Evolutionary conservation across 2,797 vertebrate species (phyloP).

Genomic region (Holocentrus rufus): DNA sequence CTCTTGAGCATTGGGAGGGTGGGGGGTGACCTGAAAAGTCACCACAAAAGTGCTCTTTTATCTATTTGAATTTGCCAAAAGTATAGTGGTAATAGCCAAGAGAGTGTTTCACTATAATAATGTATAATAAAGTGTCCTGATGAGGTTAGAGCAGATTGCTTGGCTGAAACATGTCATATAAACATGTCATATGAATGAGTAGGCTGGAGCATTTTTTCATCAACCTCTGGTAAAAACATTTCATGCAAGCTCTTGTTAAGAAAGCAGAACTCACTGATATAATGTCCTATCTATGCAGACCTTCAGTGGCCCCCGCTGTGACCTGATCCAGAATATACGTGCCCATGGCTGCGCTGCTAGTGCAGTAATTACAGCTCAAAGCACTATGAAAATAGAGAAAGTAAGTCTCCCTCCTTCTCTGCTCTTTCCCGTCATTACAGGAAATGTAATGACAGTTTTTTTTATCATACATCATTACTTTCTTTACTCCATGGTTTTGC

Average conservation of each 20-base stretch:
- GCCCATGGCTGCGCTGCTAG: constrained; percentile 70
- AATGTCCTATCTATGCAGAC: constrained; percentile 68
- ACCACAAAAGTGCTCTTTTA: too few relatives aligned
- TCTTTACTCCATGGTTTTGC: too few relatives aligned
- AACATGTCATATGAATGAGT: too few relatives aligned
- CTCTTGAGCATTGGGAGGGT: too few relatives aligned
- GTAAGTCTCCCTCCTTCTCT: constrained; percentile 70
- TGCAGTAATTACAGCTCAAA: constrained; percentile 54
- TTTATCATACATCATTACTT: too few relatives aligned
- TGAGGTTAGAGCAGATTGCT: too few relatives aligned
- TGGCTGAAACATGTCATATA: too few relatives aligned
- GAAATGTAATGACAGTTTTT: too few relatives aligned
- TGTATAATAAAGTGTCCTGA: too few relatives aligned
- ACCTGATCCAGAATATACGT: constrained; percentile 79
- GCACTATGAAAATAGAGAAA: constrained; percentile 39
- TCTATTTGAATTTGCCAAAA: too few relatives aligned
- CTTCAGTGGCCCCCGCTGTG: constrained; percentile 83
- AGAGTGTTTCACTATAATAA: neutral
- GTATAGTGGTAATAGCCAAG: neutral
- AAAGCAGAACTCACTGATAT: constrained; percentile 12
- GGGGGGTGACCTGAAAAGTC: too few relatives aligned
- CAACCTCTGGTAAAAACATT: neutral
- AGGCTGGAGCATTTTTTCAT: too few relatives aligned
- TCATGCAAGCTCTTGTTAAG: neutral
- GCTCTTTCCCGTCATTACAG: neutral